A percentile compares a stretch with the other conserved stretches of the same genome.
Evolutionary conservation across 2,113 vertebrate species (phyloP).

Genomic region (Protomyctophum bolini): DNA sequence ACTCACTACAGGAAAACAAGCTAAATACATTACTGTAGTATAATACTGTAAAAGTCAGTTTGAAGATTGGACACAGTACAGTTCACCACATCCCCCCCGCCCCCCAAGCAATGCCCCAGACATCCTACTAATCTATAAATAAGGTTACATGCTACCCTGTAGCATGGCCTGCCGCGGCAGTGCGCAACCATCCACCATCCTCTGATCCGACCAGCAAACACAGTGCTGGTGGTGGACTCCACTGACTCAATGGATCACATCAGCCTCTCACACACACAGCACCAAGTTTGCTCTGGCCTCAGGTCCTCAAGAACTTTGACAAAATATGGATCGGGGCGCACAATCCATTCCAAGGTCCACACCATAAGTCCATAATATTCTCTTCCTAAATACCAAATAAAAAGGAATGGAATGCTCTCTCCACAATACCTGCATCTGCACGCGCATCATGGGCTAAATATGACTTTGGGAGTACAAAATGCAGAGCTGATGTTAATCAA

Average conservation of each 20-base stretch:
- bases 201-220: constrained; percentile 43
- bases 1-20: neutral
- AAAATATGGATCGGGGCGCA: constrained; percentile 10
- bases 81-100: constrained; percentile 19
- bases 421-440: no score
- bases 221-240: constrained; percentile 47
- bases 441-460: no score
- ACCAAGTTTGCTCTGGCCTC: constrained; percentile 36
- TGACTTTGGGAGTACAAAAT: no score
- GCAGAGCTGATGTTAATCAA: no score
- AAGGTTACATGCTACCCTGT: constrained; percentile 44
- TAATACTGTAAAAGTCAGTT: constrained; percentile 10
- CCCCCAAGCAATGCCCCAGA: constrained; percentile 58
- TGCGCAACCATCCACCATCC: constrained; percentile 25
- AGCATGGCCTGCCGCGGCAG: constrained; percentile 45
- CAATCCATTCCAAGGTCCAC: neutral
- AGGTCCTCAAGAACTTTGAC: constrained; percentile 24
- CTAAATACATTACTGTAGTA: neutral
- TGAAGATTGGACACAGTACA: constrained; percentile 32
- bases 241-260: constrained; percentile 57
- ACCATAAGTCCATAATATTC: neutral
- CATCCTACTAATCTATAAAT: constrained; percentile 58
- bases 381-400: neutral
- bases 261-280: constrained; percentile 24
- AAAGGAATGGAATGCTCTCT: no score